Percentiles rank a stretch among this genome's conserved stretches.
phyloP scores from a whole-genome alignment of 2,113 vertebrate genomes.

The Osmerus mordax region DNA sequence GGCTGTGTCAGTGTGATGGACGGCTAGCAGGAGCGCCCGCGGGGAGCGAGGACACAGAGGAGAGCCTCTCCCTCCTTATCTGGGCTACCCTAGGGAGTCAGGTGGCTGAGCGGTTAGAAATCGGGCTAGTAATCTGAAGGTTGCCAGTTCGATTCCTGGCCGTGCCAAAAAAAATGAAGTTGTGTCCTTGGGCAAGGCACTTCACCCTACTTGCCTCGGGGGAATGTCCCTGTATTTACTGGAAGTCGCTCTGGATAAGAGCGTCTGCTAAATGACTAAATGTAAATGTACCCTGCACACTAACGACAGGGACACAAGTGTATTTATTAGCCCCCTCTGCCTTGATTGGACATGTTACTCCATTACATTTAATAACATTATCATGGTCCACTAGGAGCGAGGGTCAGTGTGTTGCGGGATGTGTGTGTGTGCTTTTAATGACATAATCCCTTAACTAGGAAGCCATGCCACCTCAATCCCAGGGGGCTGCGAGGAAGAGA shows the following conservation, averaged over 20 bases:
- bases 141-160: no score
- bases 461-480: neutral
- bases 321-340: conserved; percentile 65
- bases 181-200: no score
- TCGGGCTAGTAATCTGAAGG: no score
- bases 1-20: neutral
- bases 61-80: conserved; percentile 63
- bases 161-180: no score
- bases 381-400: conserved; percentile 23
- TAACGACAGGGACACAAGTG: conserved; percentile 59
- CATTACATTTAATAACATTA: conserved; percentile 64
- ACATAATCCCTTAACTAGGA: neutral
- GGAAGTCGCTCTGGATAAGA: no score
- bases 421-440: conserved; percentile 13
- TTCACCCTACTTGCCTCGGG: no score
- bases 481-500: conserved; percentile 12
- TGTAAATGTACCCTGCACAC: conserved; percentile 34
- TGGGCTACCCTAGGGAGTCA: conserved; percentile 29
- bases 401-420: conserved; percentile 11
- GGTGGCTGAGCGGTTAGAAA: no score
- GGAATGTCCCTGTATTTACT: no score
- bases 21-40: neutral
- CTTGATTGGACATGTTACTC: conserved; percentile 54
- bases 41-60: neutral
- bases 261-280: no score